phyloP scores from a whole-genome alignment of 1,140 invertebrate species.

The Drosophila truncata region DNA sequence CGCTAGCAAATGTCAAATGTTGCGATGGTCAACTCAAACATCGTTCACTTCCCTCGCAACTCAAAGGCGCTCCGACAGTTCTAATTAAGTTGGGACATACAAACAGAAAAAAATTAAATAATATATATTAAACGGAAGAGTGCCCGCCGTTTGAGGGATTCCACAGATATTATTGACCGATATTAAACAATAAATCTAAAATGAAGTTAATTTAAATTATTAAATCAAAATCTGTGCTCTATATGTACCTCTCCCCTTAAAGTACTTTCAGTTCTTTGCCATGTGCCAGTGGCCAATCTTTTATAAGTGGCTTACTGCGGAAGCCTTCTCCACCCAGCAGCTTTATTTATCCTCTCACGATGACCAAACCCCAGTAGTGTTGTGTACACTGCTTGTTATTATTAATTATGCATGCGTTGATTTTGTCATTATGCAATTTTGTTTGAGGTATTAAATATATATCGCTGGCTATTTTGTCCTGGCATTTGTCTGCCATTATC shows the following conservation, averaged over 20 bases:
- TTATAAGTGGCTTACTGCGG: slow-evolving; percentile 22
- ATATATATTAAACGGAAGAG: background rate
- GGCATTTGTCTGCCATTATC: slow-evolving; percentile 36
- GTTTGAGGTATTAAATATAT: slow-evolving; percentile 67
- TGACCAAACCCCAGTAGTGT: background rate
- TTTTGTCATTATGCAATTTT: slow-evolving; percentile 68
- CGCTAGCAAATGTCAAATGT: slow-evolving; percentile 33
- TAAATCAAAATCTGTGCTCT: background rate
- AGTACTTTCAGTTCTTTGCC: slow-evolving; percentile 3
- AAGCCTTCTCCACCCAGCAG: background rate
- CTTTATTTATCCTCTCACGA: background rate
- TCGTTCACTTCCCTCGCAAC: background rate
- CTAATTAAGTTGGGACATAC: slow-evolving; percentile 2
- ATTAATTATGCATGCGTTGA: slow-evolving; percentile 68
- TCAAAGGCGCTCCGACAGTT: background rate
- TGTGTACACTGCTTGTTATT: slow-evolving; percentile 32
- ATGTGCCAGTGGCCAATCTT: background rate
- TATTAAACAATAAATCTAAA: background rate
- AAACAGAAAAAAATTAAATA: background rate
- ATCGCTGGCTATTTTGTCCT: slow-evolving; percentile 15
- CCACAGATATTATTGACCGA: background rate
- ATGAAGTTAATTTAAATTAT: background rate
- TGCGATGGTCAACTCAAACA: slow-evolving; percentile 4
- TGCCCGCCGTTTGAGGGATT: background rate
- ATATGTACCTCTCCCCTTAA: slow-evolving; percentile 2